phyloP scores from a whole-genome alignment of 1,140 invertebrate species.

The Mamestra configurata region DNA sequence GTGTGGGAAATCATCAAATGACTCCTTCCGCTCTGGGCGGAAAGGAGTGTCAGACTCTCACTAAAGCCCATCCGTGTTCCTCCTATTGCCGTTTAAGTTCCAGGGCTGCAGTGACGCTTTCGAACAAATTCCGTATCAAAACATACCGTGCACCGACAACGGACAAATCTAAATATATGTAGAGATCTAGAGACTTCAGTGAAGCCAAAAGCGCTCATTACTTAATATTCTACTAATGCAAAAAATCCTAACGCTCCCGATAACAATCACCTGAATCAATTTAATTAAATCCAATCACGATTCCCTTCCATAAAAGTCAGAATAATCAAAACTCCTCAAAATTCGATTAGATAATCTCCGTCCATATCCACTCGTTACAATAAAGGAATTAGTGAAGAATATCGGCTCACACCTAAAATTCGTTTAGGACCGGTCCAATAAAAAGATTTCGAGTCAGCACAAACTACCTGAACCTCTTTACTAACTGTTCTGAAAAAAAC shows the following conservation, averaged over 20 bases:
- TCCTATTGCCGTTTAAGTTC: too few species aligned
- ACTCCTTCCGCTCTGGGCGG: too few species aligned
- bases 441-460: conserved; percentile 7
- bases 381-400: conserved; percentile 10
- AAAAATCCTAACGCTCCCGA: background rate
- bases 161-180: too few species aligned
- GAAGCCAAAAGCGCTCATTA: too few species aligned
- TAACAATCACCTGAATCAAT: background rate
- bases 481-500: conserved; percentile 23
- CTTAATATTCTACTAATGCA: background rate
- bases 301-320: background rate
- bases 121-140: too few species aligned
- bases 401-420: background rate
- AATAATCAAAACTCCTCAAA: background rate
- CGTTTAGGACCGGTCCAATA: conserved; percentile 23
- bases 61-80: too few species aligned
- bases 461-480: conserved; percentile 10
- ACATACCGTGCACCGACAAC: too few species aligned
- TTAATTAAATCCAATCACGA: background rate
- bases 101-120: too few species aligned
- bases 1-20: too few species aligned
- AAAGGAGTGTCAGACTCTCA: too few species aligned
- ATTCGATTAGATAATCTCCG: background rate
- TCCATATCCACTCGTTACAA: conserved; percentile 12
- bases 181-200: too few species aligned